Evolutionary conservation across 2,113 vertebrate genomes (phyloP).

Genomic region (Nesoenas mayeri): DNA sequence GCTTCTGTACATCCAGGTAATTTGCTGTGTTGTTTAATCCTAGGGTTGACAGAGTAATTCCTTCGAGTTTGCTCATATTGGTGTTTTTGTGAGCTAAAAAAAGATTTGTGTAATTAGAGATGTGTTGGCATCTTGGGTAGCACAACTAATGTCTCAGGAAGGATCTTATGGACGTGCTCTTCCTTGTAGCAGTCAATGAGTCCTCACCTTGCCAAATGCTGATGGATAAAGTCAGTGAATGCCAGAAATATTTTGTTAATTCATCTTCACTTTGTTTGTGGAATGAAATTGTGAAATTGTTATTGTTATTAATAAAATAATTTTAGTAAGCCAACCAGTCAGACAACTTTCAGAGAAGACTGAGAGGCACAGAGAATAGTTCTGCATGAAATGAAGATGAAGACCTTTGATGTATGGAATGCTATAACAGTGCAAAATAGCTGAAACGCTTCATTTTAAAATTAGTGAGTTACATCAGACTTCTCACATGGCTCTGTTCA

Average conservation of each 20-base stretch:
- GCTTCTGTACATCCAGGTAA: background rate
- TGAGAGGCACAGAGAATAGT: background rate
- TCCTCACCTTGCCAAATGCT: background rate
- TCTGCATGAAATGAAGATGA: background rate
- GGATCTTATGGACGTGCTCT: background rate
- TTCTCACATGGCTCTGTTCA: background rate
- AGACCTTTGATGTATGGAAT: background rate
- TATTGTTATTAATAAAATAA: background rate
- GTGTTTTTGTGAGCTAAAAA: background rate
- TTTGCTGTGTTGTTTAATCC: background rate
- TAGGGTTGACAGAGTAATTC: constrained; percentile 3
- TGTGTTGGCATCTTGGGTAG: background rate
- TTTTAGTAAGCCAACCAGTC: background rate
- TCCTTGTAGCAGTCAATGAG: background rate
- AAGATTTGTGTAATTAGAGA: constrained; percentile 2
- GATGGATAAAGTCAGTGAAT: background rate
- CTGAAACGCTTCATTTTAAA: background rate
- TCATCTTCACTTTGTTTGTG: background rate
- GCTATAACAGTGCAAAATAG: background rate
- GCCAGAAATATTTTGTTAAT: background rate
- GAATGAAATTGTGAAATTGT: background rate
- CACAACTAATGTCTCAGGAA: background rate
- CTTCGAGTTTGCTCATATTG: background rate
- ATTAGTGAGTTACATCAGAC: background rate
- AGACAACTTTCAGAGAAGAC: background rate